Percentiles rank a stretch among this genome's conserved stretches.
These are phyloP conservation scores for Pollenia amentaria DNA, from an alignment of 2,888 invertebrate species.

Conservation along the genomic window DNA sequence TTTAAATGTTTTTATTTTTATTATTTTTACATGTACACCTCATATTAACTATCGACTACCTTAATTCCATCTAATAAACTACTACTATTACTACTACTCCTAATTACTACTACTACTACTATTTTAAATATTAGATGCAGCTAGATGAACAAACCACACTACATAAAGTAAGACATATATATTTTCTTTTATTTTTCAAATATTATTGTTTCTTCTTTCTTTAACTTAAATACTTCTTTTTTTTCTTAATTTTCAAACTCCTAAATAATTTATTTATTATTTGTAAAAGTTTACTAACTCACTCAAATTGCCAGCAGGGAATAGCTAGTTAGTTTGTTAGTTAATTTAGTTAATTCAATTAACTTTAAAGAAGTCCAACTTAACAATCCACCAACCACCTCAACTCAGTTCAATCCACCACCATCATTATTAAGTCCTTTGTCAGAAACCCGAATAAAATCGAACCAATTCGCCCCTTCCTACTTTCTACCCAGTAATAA, in stretches of 20 bases:
- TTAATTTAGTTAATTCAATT: constrained; percentile 47
- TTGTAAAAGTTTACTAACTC: constrained; percentile 39
- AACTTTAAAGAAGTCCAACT: constrained; percentile 23
- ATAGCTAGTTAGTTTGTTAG: constrained; percentile 61
- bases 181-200: constrained; percentile 36
- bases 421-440: constrained; percentile 7
- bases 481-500: not conserved
- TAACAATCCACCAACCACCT: not conserved
- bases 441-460: not conserved
- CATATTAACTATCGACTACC: constrained; percentile 74
- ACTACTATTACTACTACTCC: constrained; percentile 75
- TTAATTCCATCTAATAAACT: constrained; percentile 72
- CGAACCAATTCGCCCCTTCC: not conserved
- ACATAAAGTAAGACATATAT: constrained; percentile 82
- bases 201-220: constrained; percentile 42
- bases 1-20: constrained; percentile 63
- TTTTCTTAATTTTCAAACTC: not conserved
- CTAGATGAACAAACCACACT: constrained; percentile 84
- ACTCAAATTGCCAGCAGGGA: constrained; percentile 76
- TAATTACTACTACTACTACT: constrained; percentile 72
- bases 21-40: constrained; percentile 76
- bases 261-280: constrained; percentile 1
- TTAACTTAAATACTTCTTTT: constrained; percentile 36
- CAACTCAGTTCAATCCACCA: not conserved
- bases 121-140: constrained; percentile 81